These are phyloP conservation scores for Micropoecilia bifurca DNA, from an alignment of 2,797 vertebrate genomes.

Conservation along the genomic window DNA sequence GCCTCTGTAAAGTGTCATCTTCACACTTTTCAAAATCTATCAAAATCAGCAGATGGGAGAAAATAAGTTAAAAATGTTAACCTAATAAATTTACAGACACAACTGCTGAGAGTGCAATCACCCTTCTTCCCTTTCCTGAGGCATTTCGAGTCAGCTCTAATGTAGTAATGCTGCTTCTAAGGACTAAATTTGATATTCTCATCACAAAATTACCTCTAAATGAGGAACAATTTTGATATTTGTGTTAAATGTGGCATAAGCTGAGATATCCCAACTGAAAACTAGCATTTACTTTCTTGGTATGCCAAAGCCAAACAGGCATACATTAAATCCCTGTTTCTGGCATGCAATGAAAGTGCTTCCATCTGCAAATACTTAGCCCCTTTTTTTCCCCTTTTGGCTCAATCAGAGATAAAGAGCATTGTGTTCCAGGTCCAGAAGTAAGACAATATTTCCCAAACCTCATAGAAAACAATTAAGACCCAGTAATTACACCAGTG, in stretches of 20 bases:
- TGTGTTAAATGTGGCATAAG: slow-evolving; percentile 54
- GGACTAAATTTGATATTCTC: slow-evolving; percentile 55
- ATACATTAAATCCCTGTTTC: slow-evolving; percentile 73
- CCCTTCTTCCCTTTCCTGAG: background rate
- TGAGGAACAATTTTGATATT: slow-evolving; percentile 59
- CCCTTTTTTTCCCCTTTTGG: slow-evolving; percentile 29
- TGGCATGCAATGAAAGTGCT: slow-evolving; percentile 72
- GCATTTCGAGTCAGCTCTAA: slow-evolving; percentile 40
- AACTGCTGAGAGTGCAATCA: slow-evolving; percentile 22
- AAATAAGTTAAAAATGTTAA: slow-evolving; percentile 11
- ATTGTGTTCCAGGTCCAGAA: slow-evolving; percentile 66
- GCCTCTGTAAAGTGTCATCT: slow-evolving; percentile 38
- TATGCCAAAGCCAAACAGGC: slow-evolving; percentile 67
- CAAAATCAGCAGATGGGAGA: slow-evolving; percentile 13
- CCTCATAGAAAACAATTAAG: slow-evolving; percentile 78
- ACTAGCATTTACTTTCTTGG: slow-evolving; percentile 55
- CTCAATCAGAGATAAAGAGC: slow-evolving; percentile 78
- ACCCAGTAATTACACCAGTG: slow-evolving; percentile 70
- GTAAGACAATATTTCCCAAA: slow-evolving; percentile 76
- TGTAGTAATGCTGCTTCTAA: slow-evolving; percentile 44
- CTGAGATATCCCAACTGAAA: slow-evolving; percentile 66
- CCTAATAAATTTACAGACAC: slow-evolving; percentile 4
- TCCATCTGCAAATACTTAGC: slow-evolving; percentile 78
- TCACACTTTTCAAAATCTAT: slow-evolving; percentile 30
- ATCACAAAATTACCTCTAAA: slow-evolving; percentile 53